Conservation (phyloP, 2,797 vertebrate genomes). For the Catharus ustulatus region DNA sequence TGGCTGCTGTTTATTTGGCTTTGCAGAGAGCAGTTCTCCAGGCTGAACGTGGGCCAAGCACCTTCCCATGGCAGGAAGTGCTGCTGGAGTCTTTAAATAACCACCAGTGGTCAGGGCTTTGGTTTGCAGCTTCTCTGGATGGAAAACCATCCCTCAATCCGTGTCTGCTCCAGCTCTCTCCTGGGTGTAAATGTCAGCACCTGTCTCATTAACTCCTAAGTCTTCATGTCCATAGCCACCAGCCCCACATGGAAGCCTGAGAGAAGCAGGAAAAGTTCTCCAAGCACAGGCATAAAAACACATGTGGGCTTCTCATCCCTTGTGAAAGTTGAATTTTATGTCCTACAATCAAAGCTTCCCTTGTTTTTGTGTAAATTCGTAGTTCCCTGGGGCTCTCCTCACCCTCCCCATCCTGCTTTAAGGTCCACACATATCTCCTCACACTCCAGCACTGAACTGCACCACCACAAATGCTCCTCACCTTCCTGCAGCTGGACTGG, state of each 20-base stretch:
- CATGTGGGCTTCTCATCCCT: fast-evolving
- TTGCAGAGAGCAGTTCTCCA: constrained; percentile 27
- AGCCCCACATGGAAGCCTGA: background rate
- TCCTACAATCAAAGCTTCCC: background rate
- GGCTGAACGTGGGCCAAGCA: constrained; percentile 33
- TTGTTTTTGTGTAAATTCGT: background rate
- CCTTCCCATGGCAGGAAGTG: constrained; percentile 1
- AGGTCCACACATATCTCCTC: background rate
- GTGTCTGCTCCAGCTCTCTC: background rate
- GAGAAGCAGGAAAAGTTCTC: background rate
- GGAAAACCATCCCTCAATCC: background rate
- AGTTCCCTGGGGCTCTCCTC: background rate
- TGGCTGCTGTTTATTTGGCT: constrained; percentile 60
- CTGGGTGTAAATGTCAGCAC: background rate
- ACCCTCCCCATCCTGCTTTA: background rate
- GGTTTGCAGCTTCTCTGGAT: constrained; percentile 16
- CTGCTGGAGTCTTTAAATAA: constrained; percentile 53
- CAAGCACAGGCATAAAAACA: background rate
- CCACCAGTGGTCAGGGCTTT: constrained; percentile 32
- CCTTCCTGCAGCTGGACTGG: background rate
- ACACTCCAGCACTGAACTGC: background rate
- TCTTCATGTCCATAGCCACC: background rate
- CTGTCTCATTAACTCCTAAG: background rate
- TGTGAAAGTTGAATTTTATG: background rate
- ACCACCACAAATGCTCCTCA: background rate